Percentiles rank a stretch among this genome's conserved stretches.
phyloP scores from a whole-genome alignment of 2,888 invertebrate species.

The Nasonovia ribisnigri region DNA sequence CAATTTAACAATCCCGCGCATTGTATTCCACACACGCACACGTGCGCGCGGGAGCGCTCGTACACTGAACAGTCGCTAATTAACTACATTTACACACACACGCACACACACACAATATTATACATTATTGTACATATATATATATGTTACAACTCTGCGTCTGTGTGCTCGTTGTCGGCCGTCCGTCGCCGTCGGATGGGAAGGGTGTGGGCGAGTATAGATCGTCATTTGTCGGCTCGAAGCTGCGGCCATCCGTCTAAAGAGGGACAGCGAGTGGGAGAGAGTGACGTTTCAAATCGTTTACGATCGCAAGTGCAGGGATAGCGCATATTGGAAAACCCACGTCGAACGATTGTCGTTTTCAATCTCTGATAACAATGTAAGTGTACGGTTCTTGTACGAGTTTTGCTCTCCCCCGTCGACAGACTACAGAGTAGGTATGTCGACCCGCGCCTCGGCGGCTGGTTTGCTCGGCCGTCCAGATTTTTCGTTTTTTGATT shows the following conservation, averaged over 20 bases:
- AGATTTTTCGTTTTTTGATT: background rate
- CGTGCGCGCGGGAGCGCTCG: background rate
- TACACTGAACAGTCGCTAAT: background rate
- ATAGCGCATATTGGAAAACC: background rate
- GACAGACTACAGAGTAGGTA: too few species aligned
- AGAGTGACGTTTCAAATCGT: background rate
- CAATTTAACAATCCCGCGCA: constrained; percentile 38
- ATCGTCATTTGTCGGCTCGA: background rate
- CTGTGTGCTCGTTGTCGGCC: background rate
- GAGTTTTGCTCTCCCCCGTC: background rate
- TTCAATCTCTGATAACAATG: background rate
- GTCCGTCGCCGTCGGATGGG: background rate
- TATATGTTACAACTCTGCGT: background rate
- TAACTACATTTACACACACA: background rate
- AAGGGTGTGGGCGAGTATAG: background rate
- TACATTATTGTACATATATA: background rate
- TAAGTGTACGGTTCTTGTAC: background rate
- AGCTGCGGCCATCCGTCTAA: background rate
- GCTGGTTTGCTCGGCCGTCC: background rate
- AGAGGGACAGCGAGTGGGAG: background rate
- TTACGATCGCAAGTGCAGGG: background rate
- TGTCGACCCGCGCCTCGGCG: background rate
- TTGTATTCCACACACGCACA: background rate
- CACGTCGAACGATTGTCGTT: background rate
- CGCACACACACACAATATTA: background rate